These are phyloP conservation scores for Plotosus lineatus DNA, from an alignment of 2,113 vertebrate species.

Conservation along the genomic window DNA sequence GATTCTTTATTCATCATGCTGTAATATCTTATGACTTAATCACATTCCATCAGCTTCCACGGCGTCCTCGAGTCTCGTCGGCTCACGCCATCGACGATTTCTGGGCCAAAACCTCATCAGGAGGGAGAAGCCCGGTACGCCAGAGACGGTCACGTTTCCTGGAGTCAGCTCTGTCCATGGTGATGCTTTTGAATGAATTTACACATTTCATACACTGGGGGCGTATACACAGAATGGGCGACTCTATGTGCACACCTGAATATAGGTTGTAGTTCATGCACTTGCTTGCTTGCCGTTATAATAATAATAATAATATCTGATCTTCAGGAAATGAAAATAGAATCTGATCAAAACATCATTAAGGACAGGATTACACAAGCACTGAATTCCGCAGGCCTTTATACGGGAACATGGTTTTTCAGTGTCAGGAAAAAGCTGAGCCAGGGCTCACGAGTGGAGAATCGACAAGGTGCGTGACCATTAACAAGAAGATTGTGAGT, in stretches of 20 bases:
- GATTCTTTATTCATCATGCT: background rate
- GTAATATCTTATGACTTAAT: background rate
- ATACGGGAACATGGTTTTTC: too few species aligned
- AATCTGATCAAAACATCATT: too few species aligned
- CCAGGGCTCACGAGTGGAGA: too few species aligned
- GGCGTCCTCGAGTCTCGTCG: constrained; percentile 48
- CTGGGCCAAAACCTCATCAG: constrained; percentile 56
- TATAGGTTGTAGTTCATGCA: too few species aligned
- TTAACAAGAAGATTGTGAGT: too few species aligned
- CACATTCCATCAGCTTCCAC: background rate
- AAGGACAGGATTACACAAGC: too few species aligned
- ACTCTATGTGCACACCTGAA: background rate
- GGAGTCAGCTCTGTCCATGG: constrained; percentile 64
- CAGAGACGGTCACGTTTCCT: constrained; percentile 48
- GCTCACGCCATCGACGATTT: constrained; percentile 64
- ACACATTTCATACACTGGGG: background rate
- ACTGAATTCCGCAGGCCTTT: too few species aligned
- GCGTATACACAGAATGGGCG: background rate
- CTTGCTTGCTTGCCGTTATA: too few species aligned
- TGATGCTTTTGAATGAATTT: constrained; percentile 20
- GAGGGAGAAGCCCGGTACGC: constrained; percentile 53
- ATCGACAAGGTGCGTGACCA: too few species aligned
- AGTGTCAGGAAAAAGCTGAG: too few species aligned
- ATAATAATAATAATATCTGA: too few species aligned
- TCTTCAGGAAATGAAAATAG: too few species aligned